phyloP scores from a whole-genome alignment of 2,888 invertebrate species.

The Clusia tigrina region DNA sequence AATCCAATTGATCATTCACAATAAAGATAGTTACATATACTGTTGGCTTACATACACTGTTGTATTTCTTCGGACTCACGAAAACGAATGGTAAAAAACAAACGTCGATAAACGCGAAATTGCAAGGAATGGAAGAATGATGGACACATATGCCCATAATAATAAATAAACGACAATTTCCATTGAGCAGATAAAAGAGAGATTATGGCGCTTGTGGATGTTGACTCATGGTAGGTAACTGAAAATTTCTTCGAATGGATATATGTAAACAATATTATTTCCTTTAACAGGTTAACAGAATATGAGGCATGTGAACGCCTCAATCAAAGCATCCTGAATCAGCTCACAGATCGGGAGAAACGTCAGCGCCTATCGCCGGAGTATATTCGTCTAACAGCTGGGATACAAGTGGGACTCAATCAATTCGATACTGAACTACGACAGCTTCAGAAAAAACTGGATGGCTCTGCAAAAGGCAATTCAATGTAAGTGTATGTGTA shows the following conservation, averaged over 20 bases:
- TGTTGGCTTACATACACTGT: too few species aligned
- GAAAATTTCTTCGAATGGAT: too few species aligned
- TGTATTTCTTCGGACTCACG: too few species aligned
- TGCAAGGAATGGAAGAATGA: too few species aligned
- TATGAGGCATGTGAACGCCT: constrained; percentile 73
- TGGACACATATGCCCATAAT: constrained; percentile 19
- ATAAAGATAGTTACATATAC: too few species aligned
- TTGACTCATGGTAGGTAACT: constrained; percentile 60
- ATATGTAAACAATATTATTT: too few species aligned
- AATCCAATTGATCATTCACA: too few species aligned
- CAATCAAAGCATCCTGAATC: constrained; percentile 71
- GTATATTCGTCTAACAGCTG: constrained; percentile 69
- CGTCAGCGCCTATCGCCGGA: constrained; percentile 67
- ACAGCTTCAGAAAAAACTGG: constrained; percentile 69
- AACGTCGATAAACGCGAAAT: too few species aligned
- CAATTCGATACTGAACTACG: constrained; percentile 70
- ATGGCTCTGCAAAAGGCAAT: constrained; percentile 61
- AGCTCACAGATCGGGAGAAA: constrained; percentile 68
- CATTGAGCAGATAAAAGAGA: too few species aligned
- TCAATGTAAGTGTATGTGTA: constrained; percentile 52
- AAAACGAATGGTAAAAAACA: too few species aligned
- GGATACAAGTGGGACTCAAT: constrained; percentile 69
- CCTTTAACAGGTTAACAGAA: constrained; percentile 68
- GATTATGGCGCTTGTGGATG: constrained; percentile 62
- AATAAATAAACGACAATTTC: constrained; percentile 10